phyloP scores from a whole-genome alignment of 2,888 invertebrate genomes.

The Osmoderma eremita region DNA sequence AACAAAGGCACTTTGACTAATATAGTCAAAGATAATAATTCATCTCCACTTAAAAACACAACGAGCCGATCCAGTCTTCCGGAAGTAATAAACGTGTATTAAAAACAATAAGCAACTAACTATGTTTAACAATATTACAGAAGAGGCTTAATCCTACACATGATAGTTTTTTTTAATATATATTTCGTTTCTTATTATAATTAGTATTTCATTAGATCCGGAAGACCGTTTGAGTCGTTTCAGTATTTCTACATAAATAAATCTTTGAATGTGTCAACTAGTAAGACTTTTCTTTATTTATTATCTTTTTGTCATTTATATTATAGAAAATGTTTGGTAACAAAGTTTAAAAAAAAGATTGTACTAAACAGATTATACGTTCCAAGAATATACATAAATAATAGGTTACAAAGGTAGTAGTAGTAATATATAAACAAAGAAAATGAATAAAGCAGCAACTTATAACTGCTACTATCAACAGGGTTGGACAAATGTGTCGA shows the following conservation, averaged over 20 bases:
- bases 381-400: slow-evolving; percentile 51
- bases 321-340: slow-evolving; percentile 58
- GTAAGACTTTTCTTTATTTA: slow-evolving; percentile 39
- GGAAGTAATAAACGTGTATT: slow-evolving; percentile 43
- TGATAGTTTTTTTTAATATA: not conserved
- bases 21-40: slow-evolving; percentile 54
- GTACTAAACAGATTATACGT: slow-evolving; percentile 55
- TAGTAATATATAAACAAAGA: slow-evolving; percentile 45
- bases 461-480: slow-evolving; percentile 48
- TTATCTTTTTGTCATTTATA: slow-evolving; percentile 22
- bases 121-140: slow-evolving; percentile 42
- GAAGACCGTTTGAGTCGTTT: slow-evolving; percentile 10
- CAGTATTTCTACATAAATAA: slow-evolving; percentile 44
- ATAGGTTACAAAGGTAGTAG: slow-evolving; percentile 32
- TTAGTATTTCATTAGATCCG: slow-evolving; percentile 6
- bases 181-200: slow-evolving; percentile 6
- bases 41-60: slow-evolving; percentile 16
- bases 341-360: slow-evolving; percentile 59
- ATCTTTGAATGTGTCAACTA: slow-evolving; percentile 45
- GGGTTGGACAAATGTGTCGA: too few relatives aligned
- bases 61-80: slow-evolving; percentile 12
- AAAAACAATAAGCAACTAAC: not conserved
- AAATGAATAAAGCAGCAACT: slow-evolving; percentile 50
- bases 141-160: not conserved
- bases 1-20: slow-evolving; percentile 57